Base-by-base conservation (phyloP, 2,113 vertebrate genomes). In the Nothobranchius kuhntae region DNA sequence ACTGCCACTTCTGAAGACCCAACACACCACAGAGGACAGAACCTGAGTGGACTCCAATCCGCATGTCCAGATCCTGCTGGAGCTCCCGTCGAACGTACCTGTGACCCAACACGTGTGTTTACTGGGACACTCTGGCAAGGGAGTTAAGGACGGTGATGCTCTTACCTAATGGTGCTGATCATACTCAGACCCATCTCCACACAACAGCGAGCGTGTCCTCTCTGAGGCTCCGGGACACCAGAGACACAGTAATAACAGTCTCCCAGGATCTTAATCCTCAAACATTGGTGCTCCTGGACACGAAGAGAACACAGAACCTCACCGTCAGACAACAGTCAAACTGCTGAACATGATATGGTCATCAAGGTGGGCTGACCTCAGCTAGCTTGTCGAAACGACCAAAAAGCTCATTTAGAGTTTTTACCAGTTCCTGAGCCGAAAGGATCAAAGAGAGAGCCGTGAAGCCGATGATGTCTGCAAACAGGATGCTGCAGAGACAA, bases 201-300 rank as follows among this genome's bases (percentile, higher is more conserved):
- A 3, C 95, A 96, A 86, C 95, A 95, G 70, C 95, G 95, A 21
- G 95, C 95, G 0, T 97, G 96, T 61, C 95, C 95, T 24, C 94
- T 91, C n/a, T 96, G 94, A 60, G 96, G 95, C 84, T 98, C 95
- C 0, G 96, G 95, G 0, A 96, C 94, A 0, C 96, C 95, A 0
- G 96, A 96, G 9, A 98, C 96, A 0, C 96, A 96, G 77, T 96
- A 97, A 73, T 98, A 98, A 70, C 96, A 98, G 59, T 96, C 96
- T 0, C 96, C 96, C 54, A 96, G 89, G 86, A 96, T 96, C 87
- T 97, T 98, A 82, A 96, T 97, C 66, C 96, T 92, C 75, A 96
- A 91, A 60, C 96, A 97, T 4, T 95, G 95, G 51, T 96, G 95
- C 59, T 82, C 80, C 83, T 85, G 42, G 6, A 57, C 26, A 12